Evolutionary conservation across 92 coral and sea anemone species (phyloP).

Genomic region (Zoanthus solanderi): DNA sequence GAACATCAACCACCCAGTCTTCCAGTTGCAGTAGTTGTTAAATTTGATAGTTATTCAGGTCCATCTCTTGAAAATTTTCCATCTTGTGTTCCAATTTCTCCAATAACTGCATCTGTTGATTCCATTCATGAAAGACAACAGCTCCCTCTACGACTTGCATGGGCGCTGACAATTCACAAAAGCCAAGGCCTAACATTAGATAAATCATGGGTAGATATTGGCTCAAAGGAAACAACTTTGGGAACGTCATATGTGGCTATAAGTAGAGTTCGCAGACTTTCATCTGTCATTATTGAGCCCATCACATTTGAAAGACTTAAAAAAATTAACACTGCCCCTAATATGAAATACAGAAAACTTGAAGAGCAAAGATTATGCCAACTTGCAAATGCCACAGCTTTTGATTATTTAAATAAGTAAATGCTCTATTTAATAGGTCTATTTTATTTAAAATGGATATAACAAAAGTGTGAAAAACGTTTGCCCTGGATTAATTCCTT

Average conservation of each 20-base stretch:
- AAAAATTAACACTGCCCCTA: constrained; percentile 26
- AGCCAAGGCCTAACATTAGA: constrained; percentile 60
- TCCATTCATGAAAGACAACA: neutral
- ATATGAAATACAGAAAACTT: constrained; percentile 36
- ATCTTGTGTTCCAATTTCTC: constrained; percentile 1
- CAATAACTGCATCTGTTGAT: neutral
- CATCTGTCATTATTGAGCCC: constrained; percentile 38
- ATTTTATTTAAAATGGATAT: too few relatives aligned
- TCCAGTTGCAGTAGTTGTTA: constrained; percentile 30
- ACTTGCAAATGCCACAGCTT: constrained; percentile 20
- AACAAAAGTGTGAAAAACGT: too few relatives aligned
- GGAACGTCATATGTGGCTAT: constrained; percentile 66
- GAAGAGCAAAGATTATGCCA: constrained; percentile 46
- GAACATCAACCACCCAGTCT: constrained; percentile 21
- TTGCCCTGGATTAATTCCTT: too few relatives aligned
- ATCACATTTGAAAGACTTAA: constrained; percentile 53
- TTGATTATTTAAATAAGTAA: neutral
- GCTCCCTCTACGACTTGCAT: constrained; percentile 27
- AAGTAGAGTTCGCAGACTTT: constrained; percentile 54
- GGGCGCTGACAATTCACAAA: constrained; percentile 60
- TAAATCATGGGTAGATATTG: constrained; percentile 21
- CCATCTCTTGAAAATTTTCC: constrained; percentile 39
- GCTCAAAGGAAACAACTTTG: constrained; percentile 56
- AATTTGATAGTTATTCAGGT: constrained; percentile 12
- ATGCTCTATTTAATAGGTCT: neutral